Conservation (phyloP, 2,888 invertebrate species). For the Morpho achilles region DNA sequence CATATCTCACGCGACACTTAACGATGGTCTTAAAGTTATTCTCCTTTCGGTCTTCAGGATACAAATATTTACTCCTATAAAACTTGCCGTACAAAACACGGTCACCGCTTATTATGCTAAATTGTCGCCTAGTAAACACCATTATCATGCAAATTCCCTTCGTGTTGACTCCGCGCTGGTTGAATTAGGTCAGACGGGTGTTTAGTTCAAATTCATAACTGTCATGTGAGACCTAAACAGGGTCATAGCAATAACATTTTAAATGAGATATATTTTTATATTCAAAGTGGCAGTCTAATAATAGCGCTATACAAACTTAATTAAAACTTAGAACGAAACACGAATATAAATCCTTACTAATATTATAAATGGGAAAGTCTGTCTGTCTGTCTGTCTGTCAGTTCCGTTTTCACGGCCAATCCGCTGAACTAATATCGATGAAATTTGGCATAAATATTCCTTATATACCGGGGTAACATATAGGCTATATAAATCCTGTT, state of each 20-base stretch:
- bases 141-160: slow-evolving; percentile 61
- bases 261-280: too few species aligned
- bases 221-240: slow-evolving; percentile 7
- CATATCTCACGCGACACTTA: not conserved
- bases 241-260: not conserved
- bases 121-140: slow-evolving; percentile 47
- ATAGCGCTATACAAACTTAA: too few species aligned
- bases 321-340: too few species aligned
- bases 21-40: not conserved
- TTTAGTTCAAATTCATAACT: slow-evolving; percentile 19
- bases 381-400: too few species aligned
- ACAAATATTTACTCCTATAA: slow-evolving; percentile 1
- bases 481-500: too few species aligned
- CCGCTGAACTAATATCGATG: too few species aligned
- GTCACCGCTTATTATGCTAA: slow-evolving; percentile 37
- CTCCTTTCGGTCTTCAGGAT: not conserved
- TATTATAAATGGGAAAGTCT: too few species aligned
- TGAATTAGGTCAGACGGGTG: slow-evolving; percentile 25
- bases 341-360: too few species aligned
- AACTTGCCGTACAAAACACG: slow-evolving; percentile 18
- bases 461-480: too few species aligned
- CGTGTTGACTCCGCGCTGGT: slow-evolving; percentile 42
- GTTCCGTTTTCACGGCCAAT: too few species aligned
- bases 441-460: too few species aligned
- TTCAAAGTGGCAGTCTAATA: too few species aligned